phyloP scores from a whole-genome alignment of 2,113 vertebrate genomes.

The Stegastes partitus region DNA sequence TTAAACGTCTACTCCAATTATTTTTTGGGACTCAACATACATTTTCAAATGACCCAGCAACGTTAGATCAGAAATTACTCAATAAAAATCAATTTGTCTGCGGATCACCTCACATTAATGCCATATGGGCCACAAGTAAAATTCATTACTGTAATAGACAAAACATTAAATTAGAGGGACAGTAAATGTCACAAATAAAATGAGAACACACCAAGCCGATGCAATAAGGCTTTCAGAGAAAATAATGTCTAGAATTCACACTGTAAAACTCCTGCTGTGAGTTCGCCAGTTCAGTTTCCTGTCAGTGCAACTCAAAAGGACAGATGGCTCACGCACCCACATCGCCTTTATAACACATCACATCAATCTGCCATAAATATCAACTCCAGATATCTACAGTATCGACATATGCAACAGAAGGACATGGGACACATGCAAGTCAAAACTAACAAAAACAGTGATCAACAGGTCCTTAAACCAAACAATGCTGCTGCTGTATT shows the following conservation, averaged over 20 bases:
- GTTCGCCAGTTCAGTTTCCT: neutral
- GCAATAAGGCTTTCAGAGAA: constrained; percentile 42
- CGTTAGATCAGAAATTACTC: neutral
- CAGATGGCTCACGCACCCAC: constrained; percentile 15
- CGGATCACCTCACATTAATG: neutral
- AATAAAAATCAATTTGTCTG: constrained; percentile 1
- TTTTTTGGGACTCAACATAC: neutral
- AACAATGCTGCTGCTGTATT: too few species aligned
- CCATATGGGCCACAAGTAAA: neutral
- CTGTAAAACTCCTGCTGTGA: constrained; percentile 7
- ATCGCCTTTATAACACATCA: constrained; percentile 18
- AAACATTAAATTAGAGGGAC: constrained; percentile 4
- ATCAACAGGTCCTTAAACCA: neutral
- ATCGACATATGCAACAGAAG: constrained; percentile 38
- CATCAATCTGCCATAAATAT: constrained; percentile 59
- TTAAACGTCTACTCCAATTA: neutral
- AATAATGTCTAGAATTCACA: constrained; percentile 18
- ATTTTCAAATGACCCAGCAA: neutral
- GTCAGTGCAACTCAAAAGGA: constrained; percentile 50
- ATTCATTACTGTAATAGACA: neutral
- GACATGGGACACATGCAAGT: constrained; percentile 20
- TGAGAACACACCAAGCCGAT: constrained; percentile 34
- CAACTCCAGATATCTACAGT: constrained; percentile 59
- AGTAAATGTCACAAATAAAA: constrained; percentile 23
- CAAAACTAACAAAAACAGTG: constrained; percentile 9